Conservation (phyloP, 2,888 invertebrate species). For the Carpatolechia fugitivella region DNA sequence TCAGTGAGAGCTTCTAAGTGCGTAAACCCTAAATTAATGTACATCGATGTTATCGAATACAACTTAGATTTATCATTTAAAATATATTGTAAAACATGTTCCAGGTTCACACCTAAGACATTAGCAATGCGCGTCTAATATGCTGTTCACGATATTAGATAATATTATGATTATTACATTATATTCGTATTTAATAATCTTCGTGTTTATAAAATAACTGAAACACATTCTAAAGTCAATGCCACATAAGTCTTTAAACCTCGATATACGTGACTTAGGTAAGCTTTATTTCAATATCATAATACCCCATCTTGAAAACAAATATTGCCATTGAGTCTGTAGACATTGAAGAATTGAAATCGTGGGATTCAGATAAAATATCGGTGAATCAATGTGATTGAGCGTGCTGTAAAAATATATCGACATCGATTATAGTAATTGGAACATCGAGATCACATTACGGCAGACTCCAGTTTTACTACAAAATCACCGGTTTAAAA, state of each 20-base stretch:
- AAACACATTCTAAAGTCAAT: neutral
- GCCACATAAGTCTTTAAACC: neutral
- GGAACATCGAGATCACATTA: constrained; percentile 3
- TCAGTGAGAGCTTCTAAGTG: no score
- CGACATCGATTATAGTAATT: constrained; percentile 12
- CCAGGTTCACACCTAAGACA: neutral
- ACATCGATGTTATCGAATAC: no score
- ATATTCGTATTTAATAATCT: neutral
- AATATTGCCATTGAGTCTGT: neutral
- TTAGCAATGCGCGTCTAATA: neutral
- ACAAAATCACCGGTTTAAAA: neutral
- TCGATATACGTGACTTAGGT: neutral
- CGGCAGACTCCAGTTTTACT: neutral
- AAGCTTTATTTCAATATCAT: neutral
- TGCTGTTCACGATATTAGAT: neutral
- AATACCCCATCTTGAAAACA: constrained; percentile 2
- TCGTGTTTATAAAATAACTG: neutral
- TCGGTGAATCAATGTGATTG: constrained; percentile 6
- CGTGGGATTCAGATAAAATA: constrained; percentile 6
- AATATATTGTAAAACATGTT: no score
- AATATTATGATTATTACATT: no score
- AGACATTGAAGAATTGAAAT: constrained; percentile 3
- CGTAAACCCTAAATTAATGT: no score
- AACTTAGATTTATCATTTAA: no score
- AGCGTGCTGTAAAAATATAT: constrained; percentile 12